A percentile compares a stretch with the other conserved stretches of the same genome.
Conservation (phyloP, 1,140 invertebrate genomes). For the Drosophila dunni region DNA sequence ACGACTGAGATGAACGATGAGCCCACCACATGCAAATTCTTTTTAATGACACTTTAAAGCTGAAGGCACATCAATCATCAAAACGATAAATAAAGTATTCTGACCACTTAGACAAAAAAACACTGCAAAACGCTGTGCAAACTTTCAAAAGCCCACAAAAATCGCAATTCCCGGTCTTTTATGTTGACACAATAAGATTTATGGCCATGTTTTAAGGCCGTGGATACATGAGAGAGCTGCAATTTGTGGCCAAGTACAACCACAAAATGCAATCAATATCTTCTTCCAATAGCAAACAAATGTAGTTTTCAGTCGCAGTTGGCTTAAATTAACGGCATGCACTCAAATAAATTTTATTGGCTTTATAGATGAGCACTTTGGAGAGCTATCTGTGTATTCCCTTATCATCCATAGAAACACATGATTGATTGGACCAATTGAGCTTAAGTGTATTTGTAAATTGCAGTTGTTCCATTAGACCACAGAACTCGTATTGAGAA, state of each 20-base stretch:
- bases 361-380: constrained; percentile 46
- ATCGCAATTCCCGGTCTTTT: constrained; percentile 42
- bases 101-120: constrained; percentile 17
- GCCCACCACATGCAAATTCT: too few species aligned
- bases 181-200: constrained; percentile 61
- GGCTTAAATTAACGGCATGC: constrained; percentile 56
- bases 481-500: too few species aligned
- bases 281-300: constrained; percentile 44
- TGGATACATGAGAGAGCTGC: constrained; percentile 56
- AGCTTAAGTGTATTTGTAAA: not conserved
- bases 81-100: constrained; percentile 18
- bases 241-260: constrained; percentile 32
- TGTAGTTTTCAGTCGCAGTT: constrained; percentile 65
- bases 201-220: constrained; percentile 51
- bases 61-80: constrained; percentile 33
- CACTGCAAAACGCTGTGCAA: constrained; percentile 12
- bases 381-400: not conserved
- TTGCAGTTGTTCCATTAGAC: too few species aligned
- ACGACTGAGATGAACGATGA: not conserved
- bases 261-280: constrained; percentile 24
- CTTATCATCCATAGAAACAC: constrained; percentile 12
- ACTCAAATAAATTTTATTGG: constrained; percentile 46
- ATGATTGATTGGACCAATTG: constrained; percentile 31
- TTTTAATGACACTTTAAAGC: constrained; percentile 15
- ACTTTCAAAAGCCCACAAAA: constrained; percentile 18